These are phyloP conservation scores for Bruchidius siliquastri DNA, from an alignment of 2,888 invertebrate species.

Conservation along the genomic window DNA sequence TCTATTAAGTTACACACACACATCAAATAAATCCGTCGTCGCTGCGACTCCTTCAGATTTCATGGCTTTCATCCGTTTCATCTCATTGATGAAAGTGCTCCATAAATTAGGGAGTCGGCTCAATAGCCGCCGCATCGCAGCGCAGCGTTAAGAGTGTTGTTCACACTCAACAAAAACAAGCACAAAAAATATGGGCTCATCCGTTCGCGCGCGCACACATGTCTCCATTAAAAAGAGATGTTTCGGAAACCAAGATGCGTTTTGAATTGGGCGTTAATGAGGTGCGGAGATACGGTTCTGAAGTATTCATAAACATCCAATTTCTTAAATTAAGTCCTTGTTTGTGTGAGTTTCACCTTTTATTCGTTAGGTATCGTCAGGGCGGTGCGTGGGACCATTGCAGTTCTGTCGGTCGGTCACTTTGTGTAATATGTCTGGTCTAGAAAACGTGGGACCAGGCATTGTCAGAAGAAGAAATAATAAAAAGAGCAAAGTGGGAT, in stretches of 20 bases:
- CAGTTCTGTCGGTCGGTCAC: no score
- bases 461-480: no score
- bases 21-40: neutral
- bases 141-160: neutral
- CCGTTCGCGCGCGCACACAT: constrained; percentile 4
- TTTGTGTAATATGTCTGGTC: no score
- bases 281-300: neutral
- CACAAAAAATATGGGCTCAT: neutral
- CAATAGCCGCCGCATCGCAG: neutral
- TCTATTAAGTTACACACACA: neutral
- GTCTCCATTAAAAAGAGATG: constrained; percentile 6
- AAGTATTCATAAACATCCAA: neutral
- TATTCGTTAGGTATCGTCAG: no score
- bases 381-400: no score
- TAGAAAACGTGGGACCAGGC: no score
- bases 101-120: neutral
- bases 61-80: neutral
- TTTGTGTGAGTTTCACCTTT: no score
- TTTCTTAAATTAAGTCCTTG: neutral
- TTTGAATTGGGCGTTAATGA: neutral
- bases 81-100: neutral
- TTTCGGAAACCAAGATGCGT: constrained; percentile 3
- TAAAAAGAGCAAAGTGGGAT: no score
- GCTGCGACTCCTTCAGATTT: neutral
- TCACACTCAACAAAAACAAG: neutral